A percentile compares a stretch with the other conserved stretches of the same genome.
These are phyloP conservation scores for Maccullochella peelii DNA, from an alignment of 2,113 vertebrate genomes.

Conservation along the genomic window DNA sequence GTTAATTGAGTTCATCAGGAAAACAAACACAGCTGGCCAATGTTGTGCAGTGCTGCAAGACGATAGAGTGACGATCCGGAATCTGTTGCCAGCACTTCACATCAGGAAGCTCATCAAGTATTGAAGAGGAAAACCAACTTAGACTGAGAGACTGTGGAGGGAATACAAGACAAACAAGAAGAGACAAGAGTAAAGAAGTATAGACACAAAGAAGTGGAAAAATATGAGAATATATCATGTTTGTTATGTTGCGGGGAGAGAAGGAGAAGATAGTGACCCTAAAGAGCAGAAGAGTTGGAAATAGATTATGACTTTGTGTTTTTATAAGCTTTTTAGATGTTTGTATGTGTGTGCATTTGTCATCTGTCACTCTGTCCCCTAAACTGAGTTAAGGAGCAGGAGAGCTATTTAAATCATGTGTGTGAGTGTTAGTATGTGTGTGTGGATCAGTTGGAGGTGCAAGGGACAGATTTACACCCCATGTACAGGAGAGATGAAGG, in stretches of 20 bases:
- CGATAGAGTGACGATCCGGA: slow-evolving; percentile 27
- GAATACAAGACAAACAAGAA: slow-evolving; percentile 20
- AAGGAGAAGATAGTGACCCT: slow-evolving; percentile 17
- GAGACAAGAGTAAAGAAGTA: slow-evolving; percentile 3
- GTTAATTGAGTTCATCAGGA: slow-evolving; percentile 71
- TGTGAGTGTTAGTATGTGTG: slow-evolving; percentile 64
- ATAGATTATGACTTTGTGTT: slow-evolving; percentile 53
- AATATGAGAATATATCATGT: background rate
- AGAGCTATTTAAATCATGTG: slow-evolving; percentile 67
- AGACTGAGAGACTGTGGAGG: slow-evolving; percentile 31
- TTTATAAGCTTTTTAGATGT: slow-evolving; percentile 38
- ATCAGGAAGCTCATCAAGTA: slow-evolving; percentile 70
- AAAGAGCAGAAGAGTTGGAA: slow-evolving; percentile 19
- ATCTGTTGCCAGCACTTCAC: slow-evolving; percentile 54
- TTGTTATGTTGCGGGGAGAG: background rate
- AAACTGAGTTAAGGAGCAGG: slow-evolving; percentile 56
- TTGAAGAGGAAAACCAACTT: slow-evolving; percentile 61
- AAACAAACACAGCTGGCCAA: slow-evolving; percentile 72
- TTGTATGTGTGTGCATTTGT: slow-evolving; percentile 33
- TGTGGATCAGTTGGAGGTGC: slow-evolving; percentile 58
- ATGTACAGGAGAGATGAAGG: slow-evolving; percentile 67
- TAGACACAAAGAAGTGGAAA: background rate
- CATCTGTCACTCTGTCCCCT: slow-evolving; percentile 49
- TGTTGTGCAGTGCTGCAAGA: slow-evolving; percentile 37
- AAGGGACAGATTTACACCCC: slow-evolving; percentile 75